phyloP scores from a whole-genome alignment of 2,888 invertebrate species.

The Tipula lateralis region DNA sequence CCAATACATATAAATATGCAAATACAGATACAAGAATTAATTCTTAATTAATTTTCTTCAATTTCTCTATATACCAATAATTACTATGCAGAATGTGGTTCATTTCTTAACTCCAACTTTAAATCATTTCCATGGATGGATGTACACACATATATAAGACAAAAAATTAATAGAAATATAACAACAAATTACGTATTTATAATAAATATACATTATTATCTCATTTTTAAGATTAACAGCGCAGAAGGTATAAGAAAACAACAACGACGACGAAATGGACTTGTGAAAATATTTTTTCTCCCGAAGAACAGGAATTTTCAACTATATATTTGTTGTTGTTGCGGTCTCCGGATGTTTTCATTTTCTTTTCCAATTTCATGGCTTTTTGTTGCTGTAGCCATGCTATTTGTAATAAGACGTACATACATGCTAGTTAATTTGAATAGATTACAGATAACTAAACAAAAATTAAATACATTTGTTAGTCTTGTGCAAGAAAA shows the following conservation, averaged over 20 bases:
- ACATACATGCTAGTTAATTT: conserved; percentile 12
- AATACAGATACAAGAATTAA: background rate
- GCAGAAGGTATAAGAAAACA: background rate
- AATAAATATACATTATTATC: conserved; percentile 6
- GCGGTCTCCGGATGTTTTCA: conserved; percentile 14
- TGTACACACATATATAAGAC: background rate
- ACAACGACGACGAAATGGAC: too few relatives aligned
- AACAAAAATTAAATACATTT: background rate
- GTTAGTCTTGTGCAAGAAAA: background rate
- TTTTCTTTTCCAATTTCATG: background rate
- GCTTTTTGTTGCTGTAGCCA: background rate
- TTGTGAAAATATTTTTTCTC: background rate
- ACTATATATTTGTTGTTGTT: too few relatives aligned
- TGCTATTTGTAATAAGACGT: conserved; percentile 24
- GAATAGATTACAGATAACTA: conserved; percentile 5
- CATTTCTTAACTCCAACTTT: background rate
- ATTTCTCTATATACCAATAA: background rate
- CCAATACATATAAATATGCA: background rate
- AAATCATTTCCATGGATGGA: background rate
- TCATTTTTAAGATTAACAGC: conserved; percentile 7
- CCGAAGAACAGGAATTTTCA: background rate
- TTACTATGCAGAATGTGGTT: background rate
- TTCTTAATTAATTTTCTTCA: conserved; percentile 15
- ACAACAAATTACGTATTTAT: conserved; percentile 21
- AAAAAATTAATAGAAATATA: background rate